phyloP scores from a whole-genome alignment of 2,113 vertebrate species.

The Brienomyrus longianalis region DNA sequence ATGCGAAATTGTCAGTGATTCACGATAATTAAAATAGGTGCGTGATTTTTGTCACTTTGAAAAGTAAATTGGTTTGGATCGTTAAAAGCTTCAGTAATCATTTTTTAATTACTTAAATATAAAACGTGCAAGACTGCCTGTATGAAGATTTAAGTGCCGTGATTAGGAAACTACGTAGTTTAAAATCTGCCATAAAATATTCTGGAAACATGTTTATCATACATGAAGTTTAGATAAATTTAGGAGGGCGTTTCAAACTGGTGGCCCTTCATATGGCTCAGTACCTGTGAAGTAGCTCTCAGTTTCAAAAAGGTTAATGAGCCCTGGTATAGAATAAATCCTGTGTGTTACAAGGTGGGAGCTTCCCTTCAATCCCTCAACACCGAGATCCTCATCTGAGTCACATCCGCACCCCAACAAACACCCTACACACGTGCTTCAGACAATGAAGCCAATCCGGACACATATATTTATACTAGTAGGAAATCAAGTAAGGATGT shows the following conservation, averaged over 20 bases:
- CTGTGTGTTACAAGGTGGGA: background rate
- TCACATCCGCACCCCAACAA: too few species aligned
- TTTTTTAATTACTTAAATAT: background rate
- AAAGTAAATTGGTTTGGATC: background rate
- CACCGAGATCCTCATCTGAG: background rate
- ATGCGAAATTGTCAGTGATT: background rate
- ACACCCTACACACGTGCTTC: too few species aligned
- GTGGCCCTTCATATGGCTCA: too few species aligned
- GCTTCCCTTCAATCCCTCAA: background rate
- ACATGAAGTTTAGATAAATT: too few species aligned
- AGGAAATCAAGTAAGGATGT: too few species aligned
- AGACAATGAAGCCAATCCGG: too few species aligned
- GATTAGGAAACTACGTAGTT: background rate
- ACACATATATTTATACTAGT: too few species aligned
- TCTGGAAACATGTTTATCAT: background rate
- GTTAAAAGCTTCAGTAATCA: background rate
- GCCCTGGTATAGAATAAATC: background rate
- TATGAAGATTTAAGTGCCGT: background rate
- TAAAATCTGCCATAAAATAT: background rate
- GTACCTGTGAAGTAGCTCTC: too few species aligned
- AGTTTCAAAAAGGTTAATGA: background rate
- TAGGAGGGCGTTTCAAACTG: too few species aligned
- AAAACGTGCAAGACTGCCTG: background rate
- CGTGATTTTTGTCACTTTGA: background rate
- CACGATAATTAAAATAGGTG: background rate